These are phyloP conservation scores for Eupsilia transversa DNA, from an alignment of 2,888 invertebrate genomes.

Conservation along the genomic window DNA sequence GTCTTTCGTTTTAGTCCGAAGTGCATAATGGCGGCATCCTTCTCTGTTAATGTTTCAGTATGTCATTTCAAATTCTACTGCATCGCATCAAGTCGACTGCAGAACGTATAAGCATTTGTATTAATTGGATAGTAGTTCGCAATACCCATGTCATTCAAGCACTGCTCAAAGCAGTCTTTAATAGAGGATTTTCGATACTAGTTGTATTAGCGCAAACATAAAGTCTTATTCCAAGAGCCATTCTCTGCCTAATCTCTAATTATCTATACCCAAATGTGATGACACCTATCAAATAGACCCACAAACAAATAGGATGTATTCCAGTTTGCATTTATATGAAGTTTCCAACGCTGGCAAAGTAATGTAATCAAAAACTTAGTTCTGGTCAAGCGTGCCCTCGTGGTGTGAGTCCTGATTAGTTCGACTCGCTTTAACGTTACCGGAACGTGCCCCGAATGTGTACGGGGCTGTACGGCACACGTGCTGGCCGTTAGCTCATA, in stretches of 20 bases:
- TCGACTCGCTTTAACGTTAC: slow-evolving; percentile 65
- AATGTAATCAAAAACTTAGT: slow-evolving; percentile 66
- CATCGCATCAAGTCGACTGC: not conserved
- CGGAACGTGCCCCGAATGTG: slow-evolving; percentile 71
- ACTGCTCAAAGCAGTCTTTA: not conserved
- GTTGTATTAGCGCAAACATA: slow-evolving; percentile 1
- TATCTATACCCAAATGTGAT: slow-evolving; percentile 14
- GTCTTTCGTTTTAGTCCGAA: slow-evolving; percentile 35
- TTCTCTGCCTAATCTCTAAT: slow-evolving; percentile 19
- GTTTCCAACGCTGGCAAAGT: slow-evolving; percentile 54
- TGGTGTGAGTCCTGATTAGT: slow-evolving; percentile 70
- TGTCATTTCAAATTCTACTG: not conserved
- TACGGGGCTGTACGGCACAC: slow-evolving; percentile 65
- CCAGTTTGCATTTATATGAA: slow-evolving; percentile 59
- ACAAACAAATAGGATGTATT: slow-evolving; percentile 39
- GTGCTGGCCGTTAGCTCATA: slow-evolving; percentile 59
- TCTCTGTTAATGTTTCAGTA: slow-evolving; percentile 23
- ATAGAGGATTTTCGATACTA: not conserved
- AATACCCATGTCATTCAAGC: not conserved
- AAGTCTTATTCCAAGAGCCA: slow-evolving; percentile 23
- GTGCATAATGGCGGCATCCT: slow-evolving; percentile 37
- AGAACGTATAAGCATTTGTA: not conserved
- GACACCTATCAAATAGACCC: slow-evolving; percentile 40
- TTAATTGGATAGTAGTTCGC: not conserved
- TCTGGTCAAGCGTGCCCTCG: slow-evolving; percentile 52